These are phyloP conservation scores for Aquatica leii DNA, from an alignment of 2,888 invertebrate species.

Conservation along the genomic window DNA sequence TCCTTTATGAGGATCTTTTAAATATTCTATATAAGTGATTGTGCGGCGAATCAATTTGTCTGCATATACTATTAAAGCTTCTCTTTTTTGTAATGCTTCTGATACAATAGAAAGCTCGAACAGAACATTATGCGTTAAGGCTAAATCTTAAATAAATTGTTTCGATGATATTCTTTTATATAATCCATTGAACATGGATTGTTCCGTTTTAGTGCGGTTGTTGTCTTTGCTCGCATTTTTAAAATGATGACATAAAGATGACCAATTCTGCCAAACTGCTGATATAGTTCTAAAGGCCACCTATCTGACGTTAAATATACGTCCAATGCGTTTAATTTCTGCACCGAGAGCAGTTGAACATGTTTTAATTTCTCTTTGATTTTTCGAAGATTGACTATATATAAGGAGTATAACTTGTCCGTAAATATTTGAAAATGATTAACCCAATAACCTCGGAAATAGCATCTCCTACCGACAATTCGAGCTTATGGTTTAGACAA, in stretches of 20 bases:
- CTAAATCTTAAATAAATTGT: conserved; percentile 15
- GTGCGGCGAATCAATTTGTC: conserved; percentile 9
- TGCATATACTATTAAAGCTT: too few species aligned
- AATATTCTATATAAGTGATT: conserved; percentile 8
- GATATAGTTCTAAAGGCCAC: conserved; percentile 15
- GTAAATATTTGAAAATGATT: conserved; percentile 10
- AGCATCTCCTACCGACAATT: too few species aligned
- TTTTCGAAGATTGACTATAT: conserved; percentile 16
- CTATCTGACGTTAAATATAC: conserved; percentile 11
- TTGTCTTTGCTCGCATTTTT: conserved; percentile 12
- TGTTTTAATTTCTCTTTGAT: conserved; percentile 16
- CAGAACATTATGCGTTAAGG: conserved; percentile 12
- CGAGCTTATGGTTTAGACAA: too few species aligned
- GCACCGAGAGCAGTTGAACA: conserved; percentile 14
- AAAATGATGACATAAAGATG: conserved; percentile 12
- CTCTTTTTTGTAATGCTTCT: conserved; percentile 10
- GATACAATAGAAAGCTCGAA: conserved; percentile 13
- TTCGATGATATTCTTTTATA: too few species aligned
- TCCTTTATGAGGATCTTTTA: conserved; percentile 9
- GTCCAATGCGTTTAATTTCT: conserved; percentile 10
- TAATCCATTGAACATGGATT: too few species aligned
- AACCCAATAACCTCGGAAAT: background rate
- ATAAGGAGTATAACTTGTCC: conserved; percentile 11
- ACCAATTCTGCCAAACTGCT: conserved; percentile 14
- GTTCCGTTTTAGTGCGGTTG: too few species aligned